Evolutionary conservation across 2,113 vertebrate species (phyloP).

Genomic region (Thalassoma bifasciatum): DNA sequence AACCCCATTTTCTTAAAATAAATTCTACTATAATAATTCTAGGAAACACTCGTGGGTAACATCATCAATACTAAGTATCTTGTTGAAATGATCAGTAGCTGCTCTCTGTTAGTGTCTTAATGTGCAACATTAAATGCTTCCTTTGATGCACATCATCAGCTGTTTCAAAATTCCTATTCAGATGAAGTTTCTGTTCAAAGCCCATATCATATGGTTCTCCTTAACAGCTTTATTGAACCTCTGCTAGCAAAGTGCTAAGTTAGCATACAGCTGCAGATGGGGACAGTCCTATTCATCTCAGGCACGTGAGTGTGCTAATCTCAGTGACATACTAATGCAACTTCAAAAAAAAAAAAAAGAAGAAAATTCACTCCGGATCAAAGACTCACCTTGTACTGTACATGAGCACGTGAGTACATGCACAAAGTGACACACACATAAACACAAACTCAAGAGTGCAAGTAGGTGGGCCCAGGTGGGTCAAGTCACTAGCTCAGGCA

Average conservation of each 20-base stretch:
- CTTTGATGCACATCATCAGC: background rate
- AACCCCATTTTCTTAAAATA: background rate
- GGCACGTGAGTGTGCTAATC: slow-evolving; percentile 39
- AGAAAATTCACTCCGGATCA: slow-evolving; percentile 24
- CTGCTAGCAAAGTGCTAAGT: slow-evolving; percentile 3
- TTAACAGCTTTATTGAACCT: background rate
- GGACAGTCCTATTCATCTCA: slow-evolving; percentile 13
- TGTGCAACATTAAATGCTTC: background rate
- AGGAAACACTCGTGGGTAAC: background rate
- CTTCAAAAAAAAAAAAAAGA: no score
- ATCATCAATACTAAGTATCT: background rate
- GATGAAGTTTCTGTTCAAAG: background rate
- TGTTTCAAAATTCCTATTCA: background rate
- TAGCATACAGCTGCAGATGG: background rate
- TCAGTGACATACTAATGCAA: slow-evolving; percentile 55
- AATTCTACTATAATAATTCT: background rate
- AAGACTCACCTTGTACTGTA: slow-evolving; percentile 2
- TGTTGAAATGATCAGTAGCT: background rate
- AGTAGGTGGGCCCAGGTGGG: slow-evolving; percentile 39
- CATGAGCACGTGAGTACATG: slow-evolving; percentile 10
- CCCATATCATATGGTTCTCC: background rate
- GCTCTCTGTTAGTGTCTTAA: background rate
- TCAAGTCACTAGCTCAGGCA: slow-evolving; percentile 63
- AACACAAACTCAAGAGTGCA: slow-evolving; percentile 5
- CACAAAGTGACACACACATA: background rate